Evolutionary conservation across 1,140 invertebrate species (phyloP).

Genomic region (Drosophila miranda): DNA sequence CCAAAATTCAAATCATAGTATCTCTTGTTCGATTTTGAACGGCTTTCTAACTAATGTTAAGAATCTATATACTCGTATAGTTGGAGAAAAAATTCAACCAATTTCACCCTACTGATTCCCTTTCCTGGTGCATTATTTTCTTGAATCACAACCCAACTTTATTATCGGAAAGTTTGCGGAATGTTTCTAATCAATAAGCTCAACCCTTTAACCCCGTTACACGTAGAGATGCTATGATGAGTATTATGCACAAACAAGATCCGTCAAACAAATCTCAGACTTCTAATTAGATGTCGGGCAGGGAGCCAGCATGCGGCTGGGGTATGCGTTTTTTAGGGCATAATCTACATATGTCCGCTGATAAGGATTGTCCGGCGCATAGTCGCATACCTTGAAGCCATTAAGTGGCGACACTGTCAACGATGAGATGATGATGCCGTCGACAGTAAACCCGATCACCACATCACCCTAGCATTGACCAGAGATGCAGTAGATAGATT

Average conservation of each 20-base stretch:
- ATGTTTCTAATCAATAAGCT: too few relatives aligned
- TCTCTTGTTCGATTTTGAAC: too few relatives aligned
- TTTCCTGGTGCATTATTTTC: too few relatives aligned
- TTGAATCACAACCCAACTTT: too few relatives aligned
- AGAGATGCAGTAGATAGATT: conserved; percentile 11
- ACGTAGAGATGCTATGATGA: too few relatives aligned
- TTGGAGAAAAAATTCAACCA: too few relatives aligned
- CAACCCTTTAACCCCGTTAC: too few relatives aligned
- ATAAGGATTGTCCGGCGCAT: conserved; percentile 25
- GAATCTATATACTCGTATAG: too few relatives aligned
- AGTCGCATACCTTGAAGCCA: conserved; percentile 32
- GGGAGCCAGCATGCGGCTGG: conserved; percentile 30
- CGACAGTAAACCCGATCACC: conserved; percentile 14
- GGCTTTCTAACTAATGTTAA: too few relatives aligned
- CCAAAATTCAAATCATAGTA: too few relatives aligned
- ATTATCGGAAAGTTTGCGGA: too few relatives aligned
- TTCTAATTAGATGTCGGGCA: conserved; percentile 36
- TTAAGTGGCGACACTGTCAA: conserved; percentile 37
- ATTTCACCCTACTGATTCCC: too few relatives aligned
- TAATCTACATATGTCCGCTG: conserved; percentile 41
- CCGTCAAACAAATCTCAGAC: conserved; percentile 38
- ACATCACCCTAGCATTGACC: conserved; percentile 28
- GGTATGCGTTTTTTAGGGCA: conserved; percentile 34
- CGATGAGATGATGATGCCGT: conserved; percentile 40
- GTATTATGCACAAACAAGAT: conserved; percentile 16